Evolutionary conservation across 2,797 vertebrate genomes (phyloP), one percentile per base, ranked within the genome.

Genomic region (Spea hammondii): DNA sequence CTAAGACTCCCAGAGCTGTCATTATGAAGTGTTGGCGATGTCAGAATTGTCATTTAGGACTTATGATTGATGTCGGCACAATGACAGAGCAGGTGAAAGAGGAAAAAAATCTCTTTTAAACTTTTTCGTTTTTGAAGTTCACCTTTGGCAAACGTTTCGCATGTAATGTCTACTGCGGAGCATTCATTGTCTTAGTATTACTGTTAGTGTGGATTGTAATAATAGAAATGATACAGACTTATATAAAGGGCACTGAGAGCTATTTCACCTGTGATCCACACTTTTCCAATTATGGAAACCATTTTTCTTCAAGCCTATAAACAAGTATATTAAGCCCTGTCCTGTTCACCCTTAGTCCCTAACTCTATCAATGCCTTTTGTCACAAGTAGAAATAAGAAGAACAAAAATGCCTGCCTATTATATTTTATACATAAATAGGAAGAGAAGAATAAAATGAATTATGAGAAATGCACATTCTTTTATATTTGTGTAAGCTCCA

Each of bases 1-100:
- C 45, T 62, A 51, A 62, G 8, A 74, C 49, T 53, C 69, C 50
- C 9, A 47, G 8, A 48, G 12, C 14, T 68, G 71, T 54, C 71
- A 70, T 2, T 72, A 12, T 74, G 65, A 53, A 59, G 49, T 54
- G 45, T 79, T 17, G 51, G 50, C 68, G 65, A 79, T 74, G 78
- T 54, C 44, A 54, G 48, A 11, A 59, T 55, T 76, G 67, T 80
- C 60, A 76, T 66, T 80, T 80, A 74, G 55, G 54, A 48, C 32
- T 10, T 14, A 65, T 74, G 78, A 75, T 79, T 74, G 78, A 70
- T 75, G 72, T 70, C 72, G 65, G 55, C 13, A 69, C 48, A 74
- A 75, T 47, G 57, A 75, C 54, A 55, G 32, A 54, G 14, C 55
- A 54, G 72, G 78, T 70, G 70, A 74, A 53, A 70, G 49, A 57